Conservation (phyloP, 1,140 invertebrate species). For the Penaeus indicus region DNA sequence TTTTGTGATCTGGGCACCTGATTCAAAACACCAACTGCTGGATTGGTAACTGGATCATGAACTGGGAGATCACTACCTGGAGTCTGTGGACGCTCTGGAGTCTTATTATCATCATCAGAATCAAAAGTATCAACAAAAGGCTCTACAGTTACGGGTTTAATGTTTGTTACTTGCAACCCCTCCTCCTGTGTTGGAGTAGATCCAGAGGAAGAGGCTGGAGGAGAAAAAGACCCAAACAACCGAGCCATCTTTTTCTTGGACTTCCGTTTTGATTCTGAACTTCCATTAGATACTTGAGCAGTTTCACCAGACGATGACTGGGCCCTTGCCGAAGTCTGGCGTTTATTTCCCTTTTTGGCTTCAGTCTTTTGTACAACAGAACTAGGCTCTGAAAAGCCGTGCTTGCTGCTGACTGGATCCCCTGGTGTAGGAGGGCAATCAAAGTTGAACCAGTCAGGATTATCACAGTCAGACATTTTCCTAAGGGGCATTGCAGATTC, state of each 20-base stretch:
- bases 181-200: too few species aligned
- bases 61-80: slow-evolving; percentile 47
- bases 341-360: neutral
- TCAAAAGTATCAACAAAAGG: slow-evolving; percentile 21
- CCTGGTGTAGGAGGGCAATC: slow-evolving; percentile 50
- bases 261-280: slow-evolving; percentile 23
- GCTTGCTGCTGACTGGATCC: slow-evolving; percentile 25
- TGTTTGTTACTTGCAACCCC: too few species aligned
- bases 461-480: slow-evolving; percentile 24
- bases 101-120: slow-evolving; percentile 38
- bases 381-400: neutral
- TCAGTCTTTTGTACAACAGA: slow-evolving; percentile 24
- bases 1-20: too few species aligned
- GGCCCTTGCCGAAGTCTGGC: neutral
- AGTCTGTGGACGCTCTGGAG: slow-evolving; percentile 50
- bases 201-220: slow-evolving; percentile 7
- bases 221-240: slow-evolving; percentile 51
- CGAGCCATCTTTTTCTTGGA: slow-evolving; percentile 37
- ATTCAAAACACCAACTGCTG: neutral
- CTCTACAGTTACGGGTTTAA: neutral
- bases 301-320: neutral
- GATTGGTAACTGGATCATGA: neutral
- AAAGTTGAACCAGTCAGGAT: slow-evolving; percentile 36
- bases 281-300: neutral
- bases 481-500: neutral